phyloP scores from a whole-genome alignment of 2,113 vertebrate genomes.

The Cynopterus brachyotis region DNA sequence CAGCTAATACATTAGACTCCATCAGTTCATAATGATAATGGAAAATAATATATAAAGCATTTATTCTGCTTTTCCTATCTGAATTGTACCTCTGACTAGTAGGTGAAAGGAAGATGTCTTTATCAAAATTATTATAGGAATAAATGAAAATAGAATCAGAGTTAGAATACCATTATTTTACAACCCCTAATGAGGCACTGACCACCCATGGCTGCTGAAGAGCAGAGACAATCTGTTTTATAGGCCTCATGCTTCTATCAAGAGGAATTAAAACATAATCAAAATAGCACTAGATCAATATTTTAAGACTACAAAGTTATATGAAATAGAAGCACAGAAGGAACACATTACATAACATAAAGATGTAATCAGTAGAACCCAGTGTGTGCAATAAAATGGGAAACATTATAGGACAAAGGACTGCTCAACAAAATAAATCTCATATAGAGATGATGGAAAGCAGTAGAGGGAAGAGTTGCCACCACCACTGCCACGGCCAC shows the following conservation, averaged over 20 bases:
- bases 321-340: neutral
- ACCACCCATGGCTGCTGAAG: neutral
- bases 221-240: neutral
- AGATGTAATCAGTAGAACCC: neutral
- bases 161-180: neutral
- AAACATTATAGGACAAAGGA: neutral
- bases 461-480: too few species aligned
- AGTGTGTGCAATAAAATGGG: neutral
- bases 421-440: conserved; percentile 10
- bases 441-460: neutral
- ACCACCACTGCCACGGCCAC: too few species aligned
- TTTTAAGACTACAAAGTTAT: neutral
- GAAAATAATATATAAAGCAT: neutral
- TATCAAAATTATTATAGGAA: conserved; percentile 1
- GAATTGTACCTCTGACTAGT: neutral
- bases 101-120: neutral
- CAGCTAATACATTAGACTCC: neutral
- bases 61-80: neutral
- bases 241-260: neutral
- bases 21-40: neutral
- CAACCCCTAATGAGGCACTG: neutral
- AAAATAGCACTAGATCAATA: neutral
- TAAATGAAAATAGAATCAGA: neutral
- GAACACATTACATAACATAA: neutral
- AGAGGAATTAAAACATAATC: neutral